phyloP scores from a whole-genome alignment of 1,140 invertebrate species.

The Anagrus nilaparvatae region DNA sequence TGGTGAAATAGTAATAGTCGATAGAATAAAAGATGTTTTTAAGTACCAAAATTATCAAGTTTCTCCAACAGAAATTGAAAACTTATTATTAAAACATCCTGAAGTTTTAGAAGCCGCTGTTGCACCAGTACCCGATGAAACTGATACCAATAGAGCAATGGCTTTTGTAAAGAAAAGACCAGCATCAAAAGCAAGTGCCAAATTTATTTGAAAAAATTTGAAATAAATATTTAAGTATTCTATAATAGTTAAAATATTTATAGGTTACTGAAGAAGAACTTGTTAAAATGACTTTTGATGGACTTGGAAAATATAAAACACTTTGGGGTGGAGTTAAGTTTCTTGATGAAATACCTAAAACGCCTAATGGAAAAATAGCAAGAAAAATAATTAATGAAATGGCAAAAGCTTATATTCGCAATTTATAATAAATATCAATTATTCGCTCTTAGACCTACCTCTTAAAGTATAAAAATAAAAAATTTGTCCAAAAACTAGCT shows the following conservation, averaged over 20 bases:
- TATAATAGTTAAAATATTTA: no score
- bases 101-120: slow-evolving; percentile 50
- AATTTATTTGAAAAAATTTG: not conserved
- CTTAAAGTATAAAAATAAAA: no score
- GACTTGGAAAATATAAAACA: slow-evolving; percentile 18
- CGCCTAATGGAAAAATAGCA: no score
- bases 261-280: slow-evolving; percentile 25
- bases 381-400: no score
- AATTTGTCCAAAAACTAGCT: no score
- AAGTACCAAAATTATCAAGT: slow-evolving; percentile 50
- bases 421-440: no score
- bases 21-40: slow-evolving; percentile 51
- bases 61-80: slow-evolving; percentile 52
- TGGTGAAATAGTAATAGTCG: slow-evolving; percentile 43
- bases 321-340: no score
- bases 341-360: no score
- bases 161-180: slow-evolving; percentile 41
- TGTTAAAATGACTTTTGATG: slow-evolving; percentile 14
- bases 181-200: slow-evolving; percentile 10
- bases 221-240: no score
- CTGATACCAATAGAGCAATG: slow-evolving; percentile 44
- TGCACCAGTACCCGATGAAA: slow-evolving; percentile 44
- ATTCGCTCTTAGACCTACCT: no score
- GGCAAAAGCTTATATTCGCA: no score
- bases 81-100: slow-evolving; percentile 43